Conservation (phyloP, 2,888 invertebrate species). For the Kryphioiulus occultus region DNA sequence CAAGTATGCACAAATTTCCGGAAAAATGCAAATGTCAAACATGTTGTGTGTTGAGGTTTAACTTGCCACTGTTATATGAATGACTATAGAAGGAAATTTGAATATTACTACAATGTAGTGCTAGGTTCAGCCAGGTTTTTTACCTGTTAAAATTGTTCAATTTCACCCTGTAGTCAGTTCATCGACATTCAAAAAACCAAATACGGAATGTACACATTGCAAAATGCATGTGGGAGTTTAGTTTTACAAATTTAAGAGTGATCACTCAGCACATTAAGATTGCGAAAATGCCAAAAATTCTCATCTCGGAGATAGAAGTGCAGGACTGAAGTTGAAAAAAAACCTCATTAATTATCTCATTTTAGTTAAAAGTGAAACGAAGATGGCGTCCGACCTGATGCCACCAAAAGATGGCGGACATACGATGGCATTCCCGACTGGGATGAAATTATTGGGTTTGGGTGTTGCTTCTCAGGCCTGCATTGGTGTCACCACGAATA, state of each 20-base stretch:
- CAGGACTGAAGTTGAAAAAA: background rate
- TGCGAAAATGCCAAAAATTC: background rate
- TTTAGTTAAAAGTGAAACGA: background rate
- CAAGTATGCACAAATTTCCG: no score
- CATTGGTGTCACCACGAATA: background rate
- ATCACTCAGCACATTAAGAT: constrained; percentile 28
- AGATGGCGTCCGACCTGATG: constrained; percentile 33
- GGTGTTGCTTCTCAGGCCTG: background rate
- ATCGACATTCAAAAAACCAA: no score
- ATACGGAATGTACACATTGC: no score
- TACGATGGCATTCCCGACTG: background rate
- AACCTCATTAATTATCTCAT: constrained; percentile 21
- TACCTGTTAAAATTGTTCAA: no score
- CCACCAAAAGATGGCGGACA: constrained; percentile 21
- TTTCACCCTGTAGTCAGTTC: no score
- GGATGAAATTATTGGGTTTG: background rate
- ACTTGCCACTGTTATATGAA: no score
- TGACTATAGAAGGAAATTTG: no score
- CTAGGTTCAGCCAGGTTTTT: no score
- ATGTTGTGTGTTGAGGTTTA: no score
- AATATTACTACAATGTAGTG: no score
- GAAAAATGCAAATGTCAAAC: no score
- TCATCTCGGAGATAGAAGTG: background rate
- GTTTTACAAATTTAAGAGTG: background rate
- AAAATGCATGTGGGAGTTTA: background rate